Conservation (phyloP, 2,797 vertebrate genomes). For the Pygocentrus nattereri region DNA sequence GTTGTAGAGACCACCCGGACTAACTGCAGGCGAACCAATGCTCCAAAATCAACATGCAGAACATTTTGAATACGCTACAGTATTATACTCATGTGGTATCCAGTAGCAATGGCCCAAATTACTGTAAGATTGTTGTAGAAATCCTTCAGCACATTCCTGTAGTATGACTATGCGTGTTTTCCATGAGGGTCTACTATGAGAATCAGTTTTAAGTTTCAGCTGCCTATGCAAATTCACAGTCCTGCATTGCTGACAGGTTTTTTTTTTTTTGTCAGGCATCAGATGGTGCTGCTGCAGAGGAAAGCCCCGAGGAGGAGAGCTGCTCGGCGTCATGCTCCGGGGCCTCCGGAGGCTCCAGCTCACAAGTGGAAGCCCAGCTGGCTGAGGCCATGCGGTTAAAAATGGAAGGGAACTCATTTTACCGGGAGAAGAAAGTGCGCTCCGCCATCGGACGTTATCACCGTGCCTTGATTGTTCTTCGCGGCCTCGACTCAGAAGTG, state of each 20-base stretch:
- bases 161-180: too few relatives aligned
- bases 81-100: background rate
- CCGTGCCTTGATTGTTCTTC: constrained; percentile 85
- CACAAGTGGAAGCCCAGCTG: constrained; percentile 72
- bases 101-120: too few relatives aligned
- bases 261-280: constrained; percentile 41
- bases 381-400: constrained; percentile 83
- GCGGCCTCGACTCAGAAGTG: constrained; percentile 83
- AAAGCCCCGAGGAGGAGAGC: constrained; percentile 11
- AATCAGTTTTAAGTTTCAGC: too few relatives aligned
- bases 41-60: too few relatives aligned
- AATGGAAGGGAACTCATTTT: constrained; percentile 85
- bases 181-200: too few relatives aligned
- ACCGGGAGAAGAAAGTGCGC: constrained; percentile 83
- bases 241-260: background rate
- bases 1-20: too few relatives aligned
- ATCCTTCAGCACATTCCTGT: too few relatives aligned
- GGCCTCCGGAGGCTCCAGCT: constrained; percentile 42
- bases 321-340: constrained; percentile 28
- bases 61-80: too few relatives aligned
- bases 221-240: background rate
- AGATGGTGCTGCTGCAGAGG: constrained; percentile 23
- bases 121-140: too few relatives aligned
- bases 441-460: constrained; percentile 88
- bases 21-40: too few relatives aligned